phyloP scores from a whole-genome alignment of 2,888 invertebrate genomes.

The Osedax fenrisi region DNA sequence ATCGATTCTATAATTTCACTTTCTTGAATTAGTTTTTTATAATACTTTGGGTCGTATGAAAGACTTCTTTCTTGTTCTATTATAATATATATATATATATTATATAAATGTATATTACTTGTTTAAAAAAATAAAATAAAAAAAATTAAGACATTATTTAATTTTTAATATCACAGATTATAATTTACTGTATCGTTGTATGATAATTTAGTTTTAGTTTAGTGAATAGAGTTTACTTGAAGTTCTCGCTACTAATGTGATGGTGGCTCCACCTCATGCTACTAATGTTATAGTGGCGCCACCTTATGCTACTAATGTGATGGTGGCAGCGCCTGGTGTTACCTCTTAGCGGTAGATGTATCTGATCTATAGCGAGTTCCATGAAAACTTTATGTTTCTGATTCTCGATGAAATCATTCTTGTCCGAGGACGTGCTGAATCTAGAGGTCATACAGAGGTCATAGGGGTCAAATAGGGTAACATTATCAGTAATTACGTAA shows the following conservation, averaged over 20 bases:
- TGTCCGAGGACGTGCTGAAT: background rate
- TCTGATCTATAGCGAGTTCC: background rate
- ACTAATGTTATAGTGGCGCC: no score
- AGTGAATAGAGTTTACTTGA: no score
- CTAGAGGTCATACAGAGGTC: no score
- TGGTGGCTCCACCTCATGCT: no score
- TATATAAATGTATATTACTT: background rate
- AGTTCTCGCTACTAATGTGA: no score
- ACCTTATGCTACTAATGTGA: no score
- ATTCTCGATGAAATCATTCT: background rate
- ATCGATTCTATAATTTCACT: background rate
- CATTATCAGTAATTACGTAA: no score
- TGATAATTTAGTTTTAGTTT: no score
- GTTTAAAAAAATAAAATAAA: no score
- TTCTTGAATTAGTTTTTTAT: background rate
- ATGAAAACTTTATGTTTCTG: background rate
- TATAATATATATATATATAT: background rate
- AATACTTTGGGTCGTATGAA: background rate
- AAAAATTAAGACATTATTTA: background rate
- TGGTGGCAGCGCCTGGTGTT: no score
- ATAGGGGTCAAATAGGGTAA: no score
- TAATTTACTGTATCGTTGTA: no score
- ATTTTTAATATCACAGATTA: background rate
- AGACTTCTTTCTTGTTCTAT: background rate
- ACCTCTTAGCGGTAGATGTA: background rate